phyloP scores from a whole-genome alignment of 1,140 invertebrate genomes.

The Holotrichia oblita region DNA sequence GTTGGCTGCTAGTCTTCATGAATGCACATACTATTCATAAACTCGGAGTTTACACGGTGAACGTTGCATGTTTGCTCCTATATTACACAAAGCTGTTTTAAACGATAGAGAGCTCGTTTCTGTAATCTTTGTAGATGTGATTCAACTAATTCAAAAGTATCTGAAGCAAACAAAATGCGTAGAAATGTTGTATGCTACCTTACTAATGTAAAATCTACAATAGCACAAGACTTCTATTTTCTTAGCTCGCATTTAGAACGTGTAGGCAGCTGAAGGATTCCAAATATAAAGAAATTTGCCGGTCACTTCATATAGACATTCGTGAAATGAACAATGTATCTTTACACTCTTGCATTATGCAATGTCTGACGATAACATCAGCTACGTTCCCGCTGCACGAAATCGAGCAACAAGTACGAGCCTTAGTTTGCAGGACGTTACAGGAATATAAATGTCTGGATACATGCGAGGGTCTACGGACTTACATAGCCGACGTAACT shows the following conservation, averaged over 20 bases:
- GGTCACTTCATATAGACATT: conserved; percentile 63
- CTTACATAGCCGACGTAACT: conserved; percentile 66
- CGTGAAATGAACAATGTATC: conserved; percentile 53
- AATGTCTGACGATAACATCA: conserved; percentile 62
- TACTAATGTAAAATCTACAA: too few species aligned
- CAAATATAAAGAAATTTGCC: conserved; percentile 67
- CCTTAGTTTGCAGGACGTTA: conserved; percentile 62
- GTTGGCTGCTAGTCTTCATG: too few species aligned
- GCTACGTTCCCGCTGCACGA: conserved; percentile 69
- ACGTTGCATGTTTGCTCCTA: too few species aligned
- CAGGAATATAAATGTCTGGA: conserved; percentile 71
- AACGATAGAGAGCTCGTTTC: too few species aligned
- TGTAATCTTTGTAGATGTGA: too few species aligned
- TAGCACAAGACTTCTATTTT: not conserved
- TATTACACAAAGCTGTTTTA: too few species aligned
- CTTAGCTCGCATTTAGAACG: conserved; percentile 70
- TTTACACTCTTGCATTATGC: conserved; percentile 53
- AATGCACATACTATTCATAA: too few species aligned
- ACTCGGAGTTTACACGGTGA: too few species aligned
- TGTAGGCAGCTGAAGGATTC: conserved; percentile 69
- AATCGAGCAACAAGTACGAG: conserved; percentile 65
- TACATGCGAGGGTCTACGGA: conserved; percentile 63
- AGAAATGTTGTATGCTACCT: too few species aligned
- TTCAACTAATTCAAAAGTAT: too few species aligned
- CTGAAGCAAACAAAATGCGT: too few species aligned